Evolutionary conservation across 2,888 invertebrate species (phyloP), one percentile per base, ranked within the genome.

Genomic region (Pedicia rivosa): DNA sequence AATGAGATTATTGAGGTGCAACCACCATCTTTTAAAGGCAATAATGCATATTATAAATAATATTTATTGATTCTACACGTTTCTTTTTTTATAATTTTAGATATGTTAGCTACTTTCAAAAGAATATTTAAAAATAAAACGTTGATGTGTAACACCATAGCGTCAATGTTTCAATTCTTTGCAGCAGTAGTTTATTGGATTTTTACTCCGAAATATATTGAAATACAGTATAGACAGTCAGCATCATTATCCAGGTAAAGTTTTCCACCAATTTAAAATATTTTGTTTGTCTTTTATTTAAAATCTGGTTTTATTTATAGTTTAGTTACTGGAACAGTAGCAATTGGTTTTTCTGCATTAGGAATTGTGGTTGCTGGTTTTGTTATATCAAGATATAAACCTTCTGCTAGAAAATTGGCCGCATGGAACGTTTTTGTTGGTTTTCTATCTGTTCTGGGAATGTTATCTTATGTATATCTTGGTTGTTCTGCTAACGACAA

Each of bases 181-280:
- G 76, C 76, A 2, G 75, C 74, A 50, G 72, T 74, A 62, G 80
- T 81, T 0, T 79, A 78, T 50, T 79, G 79, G 71, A 78, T 81
- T 32, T 84, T 81, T 51, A 69, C 82, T 55, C 81, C 84, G 1
- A 84, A 84, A 54, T 82, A 82, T 50, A 78, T 86, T 42, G 83
- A 86, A 57, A 79, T 78, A 1, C 80, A 82, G 56, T 86, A 80
- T 56, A 67, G 73, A 38, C 75, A 78, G 47, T 76, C 80, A 5
- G 79, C 84, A 1, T 75, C 79, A 1, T 69, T 70, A 7, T 78
- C 83, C 1, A 60, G 59, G 53, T 60, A 44, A 46, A 47, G 26
- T n/a, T n/a, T n/a, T n/a, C n/a, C n/a, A n/a, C n/a, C n/a, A n/a
- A n/a, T 27, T 12, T 15, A 10, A 32, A 3, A 5, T 20, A 2